Evolutionary conservation across 2,888 invertebrate genomes (phyloP).

Genomic region (Cyclophora albipunctata): DNA sequence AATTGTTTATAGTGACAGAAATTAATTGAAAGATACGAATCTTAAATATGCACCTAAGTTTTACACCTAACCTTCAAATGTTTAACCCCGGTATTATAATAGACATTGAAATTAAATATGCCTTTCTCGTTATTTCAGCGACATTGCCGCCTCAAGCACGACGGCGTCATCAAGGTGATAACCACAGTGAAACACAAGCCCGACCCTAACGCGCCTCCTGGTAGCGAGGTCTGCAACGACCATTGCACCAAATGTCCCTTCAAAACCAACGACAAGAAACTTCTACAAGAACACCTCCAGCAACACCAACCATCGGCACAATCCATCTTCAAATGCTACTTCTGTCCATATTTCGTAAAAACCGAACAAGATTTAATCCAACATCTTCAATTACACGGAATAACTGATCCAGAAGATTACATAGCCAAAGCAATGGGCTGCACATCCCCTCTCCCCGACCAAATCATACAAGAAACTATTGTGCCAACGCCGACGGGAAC

Average conservation of each 20-base stretch:
- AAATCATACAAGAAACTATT: constrained; percentile 9
- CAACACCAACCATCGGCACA: constrained; percentile 81
- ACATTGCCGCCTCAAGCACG: constrained; percentile 86
- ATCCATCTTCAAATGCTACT: constrained; percentile 85
- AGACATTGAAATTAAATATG: too few species aligned
- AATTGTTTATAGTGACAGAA: too few species aligned
- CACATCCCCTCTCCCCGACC: constrained; percentile 46
- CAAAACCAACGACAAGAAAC: constrained; percentile 73
- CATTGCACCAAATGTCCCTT: constrained; percentile 84
- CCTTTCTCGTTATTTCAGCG: constrained; percentile 67
- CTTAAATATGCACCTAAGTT: too few species aligned
- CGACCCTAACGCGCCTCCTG: constrained; percentile 42
- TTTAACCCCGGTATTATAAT: too few species aligned
- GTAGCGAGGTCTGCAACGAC: constrained; percentile 44
- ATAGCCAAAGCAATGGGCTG: constrained; percentile 61
- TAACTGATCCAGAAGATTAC: constrained; percentile 76
- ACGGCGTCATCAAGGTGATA: constrained; percentile 82
- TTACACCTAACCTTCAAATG: too few species aligned
- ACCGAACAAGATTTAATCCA: constrained; percentile 80
- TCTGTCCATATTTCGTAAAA: constrained; percentile 86
- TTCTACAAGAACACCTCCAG: constrained; percentile 78
- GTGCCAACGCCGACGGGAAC: constrained; percentile 29
- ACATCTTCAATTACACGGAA: constrained; percentile 80
- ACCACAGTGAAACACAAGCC: constrained; percentile 68
- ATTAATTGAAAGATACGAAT: too few species aligned